These are phyloP conservation scores for Oegoconia quadripuncta DNA, from an alignment of 2,888 invertebrate species.

Conservation along the genomic window DNA sequence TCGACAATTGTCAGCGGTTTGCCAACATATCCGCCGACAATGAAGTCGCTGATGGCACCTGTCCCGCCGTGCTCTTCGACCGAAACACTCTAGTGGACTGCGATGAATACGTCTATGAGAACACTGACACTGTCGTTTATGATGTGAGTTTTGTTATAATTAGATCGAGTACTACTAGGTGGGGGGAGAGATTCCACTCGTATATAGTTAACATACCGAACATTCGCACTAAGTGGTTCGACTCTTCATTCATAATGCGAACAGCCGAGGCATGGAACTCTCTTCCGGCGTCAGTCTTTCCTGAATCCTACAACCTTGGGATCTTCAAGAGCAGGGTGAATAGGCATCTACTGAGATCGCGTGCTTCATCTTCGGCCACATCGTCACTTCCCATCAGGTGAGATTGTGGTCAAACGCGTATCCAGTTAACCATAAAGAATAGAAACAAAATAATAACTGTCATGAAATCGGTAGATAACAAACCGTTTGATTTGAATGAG, in stretches of 20 bases:
- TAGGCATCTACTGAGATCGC: no score
- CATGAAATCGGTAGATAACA: background rate
- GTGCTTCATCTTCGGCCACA: no score
- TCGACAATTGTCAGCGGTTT: constrained; percentile 69
- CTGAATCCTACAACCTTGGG: no score
- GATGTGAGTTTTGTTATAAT: constrained; percentile 37
- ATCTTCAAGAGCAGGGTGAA: no score
- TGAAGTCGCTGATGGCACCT: constrained; percentile 19
- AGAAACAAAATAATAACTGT: background rate
- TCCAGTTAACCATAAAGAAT: background rate
- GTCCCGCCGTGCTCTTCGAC: constrained; percentile 49
- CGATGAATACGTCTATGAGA: constrained; percentile 45
- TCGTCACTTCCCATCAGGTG: no score
- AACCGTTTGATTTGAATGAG: background rate
- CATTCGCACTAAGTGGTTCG: no score
- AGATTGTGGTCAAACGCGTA: no score
- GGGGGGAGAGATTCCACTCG: no score
- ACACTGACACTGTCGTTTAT: constrained; percentile 51
- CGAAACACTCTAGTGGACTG: constrained; percentile 29
- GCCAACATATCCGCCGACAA: constrained; percentile 19
- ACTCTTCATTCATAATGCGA: no score
- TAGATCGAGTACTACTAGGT: background rate
- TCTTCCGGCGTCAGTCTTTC: no score
- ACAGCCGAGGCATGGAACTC: no score
- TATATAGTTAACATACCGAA: no score